Conservation (phyloP, 2,888 invertebrate genomes). For the Cactoblastis cactorum region DNA sequence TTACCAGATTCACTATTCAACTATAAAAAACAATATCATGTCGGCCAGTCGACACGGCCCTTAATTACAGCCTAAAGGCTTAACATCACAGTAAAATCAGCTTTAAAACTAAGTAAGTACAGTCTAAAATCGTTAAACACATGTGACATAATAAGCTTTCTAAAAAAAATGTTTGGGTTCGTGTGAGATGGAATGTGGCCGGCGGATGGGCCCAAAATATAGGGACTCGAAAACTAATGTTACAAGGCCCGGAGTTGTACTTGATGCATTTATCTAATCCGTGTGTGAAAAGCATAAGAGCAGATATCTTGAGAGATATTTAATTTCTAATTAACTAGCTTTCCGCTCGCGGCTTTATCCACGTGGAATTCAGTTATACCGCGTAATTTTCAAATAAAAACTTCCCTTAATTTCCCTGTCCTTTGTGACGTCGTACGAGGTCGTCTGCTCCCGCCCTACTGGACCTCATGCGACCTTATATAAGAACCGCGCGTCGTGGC, state of each 20-base stretch:
- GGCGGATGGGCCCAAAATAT: slow-evolving; percentile 45
- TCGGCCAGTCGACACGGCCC: slow-evolving; percentile 58
- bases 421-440: no score
- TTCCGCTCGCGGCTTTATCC: background rate
- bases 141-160: slow-evolving; percentile 58
- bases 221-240: slow-evolving; percentile 10
- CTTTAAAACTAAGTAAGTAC: slow-evolving; percentile 23
- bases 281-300: slow-evolving; percentile 13
- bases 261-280: slow-evolving; percentile 10
- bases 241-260: background rate
- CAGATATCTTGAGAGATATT: slow-evolving; percentile 24
- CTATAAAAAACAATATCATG: slow-evolving; percentile 74
- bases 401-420: background rate
- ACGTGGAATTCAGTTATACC: no score
- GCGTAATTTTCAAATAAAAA: no score
- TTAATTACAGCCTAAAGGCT: slow-evolving; percentile 56
- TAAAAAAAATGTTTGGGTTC: slow-evolving; percentile 66
- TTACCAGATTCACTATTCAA: slow-evolving; percentile 50
- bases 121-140: slow-evolving; percentile 26
- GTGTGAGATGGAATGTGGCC: slow-evolving; percentile 67
- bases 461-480: no score
- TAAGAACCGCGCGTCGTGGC: no score
- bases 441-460: no score
- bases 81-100: slow-evolving; percentile 22
- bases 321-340: background rate